phyloP scores from a whole-genome alignment of 2,888 invertebrate genomes.

The Scaptomyza reducta region DNA sequence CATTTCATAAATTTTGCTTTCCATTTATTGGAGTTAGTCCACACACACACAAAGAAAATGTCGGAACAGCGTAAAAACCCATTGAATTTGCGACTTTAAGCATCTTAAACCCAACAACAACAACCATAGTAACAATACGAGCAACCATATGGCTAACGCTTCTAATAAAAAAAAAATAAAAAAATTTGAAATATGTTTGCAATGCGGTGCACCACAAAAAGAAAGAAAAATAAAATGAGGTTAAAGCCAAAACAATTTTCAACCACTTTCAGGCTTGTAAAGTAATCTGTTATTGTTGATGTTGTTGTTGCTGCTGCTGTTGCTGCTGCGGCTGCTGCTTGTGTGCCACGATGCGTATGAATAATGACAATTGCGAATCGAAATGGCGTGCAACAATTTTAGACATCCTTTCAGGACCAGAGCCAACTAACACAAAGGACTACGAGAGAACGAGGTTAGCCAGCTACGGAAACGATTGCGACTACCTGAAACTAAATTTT shows the following conservation, averaged over 20 bases:
- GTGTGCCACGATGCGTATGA: constrained; percentile 67
- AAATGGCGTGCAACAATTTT: constrained; percentile 51
- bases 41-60: no score
- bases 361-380: constrained; percentile 62
- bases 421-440: background rate
- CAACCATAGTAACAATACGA: constrained; percentile 12
- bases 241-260: constrained; percentile 55
- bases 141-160: no score
- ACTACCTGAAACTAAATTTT: constrained; percentile 19
- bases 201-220: constrained; percentile 1
- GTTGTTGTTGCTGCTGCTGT: constrained; percentile 23
- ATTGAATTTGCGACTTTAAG: background rate
- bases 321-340: constrained; percentile 6
- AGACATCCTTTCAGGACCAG: constrained; percentile 14
- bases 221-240: constrained; percentile 10
- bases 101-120: background rate
- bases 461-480: background rate
- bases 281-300: constrained; percentile 60
- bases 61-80: background rate
- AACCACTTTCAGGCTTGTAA: constrained; percentile 43
- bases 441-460: background rate
- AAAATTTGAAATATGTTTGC: constrained; percentile 30
- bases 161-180: background rate
- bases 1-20: background rate
- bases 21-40: background rate